phyloP scores from a whole-genome alignment of 1,140 invertebrate species.

The Papilio polyxenes region DNA sequence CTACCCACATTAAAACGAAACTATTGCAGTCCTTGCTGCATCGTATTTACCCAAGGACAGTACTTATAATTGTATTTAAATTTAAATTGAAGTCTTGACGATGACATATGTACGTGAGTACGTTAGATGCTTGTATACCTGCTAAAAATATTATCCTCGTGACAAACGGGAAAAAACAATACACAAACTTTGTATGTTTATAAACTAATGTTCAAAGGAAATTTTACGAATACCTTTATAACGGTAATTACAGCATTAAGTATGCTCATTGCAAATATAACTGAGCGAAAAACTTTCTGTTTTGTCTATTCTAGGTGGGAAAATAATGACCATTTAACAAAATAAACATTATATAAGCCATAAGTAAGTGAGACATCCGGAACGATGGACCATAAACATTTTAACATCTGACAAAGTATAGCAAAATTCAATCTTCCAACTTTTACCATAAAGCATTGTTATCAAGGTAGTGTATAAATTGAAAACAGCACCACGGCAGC shows the following conservation, averaged over 20 bases:
- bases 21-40: no score
- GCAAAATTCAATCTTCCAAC: no score
- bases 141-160: background rate
- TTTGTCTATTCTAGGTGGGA: background rate
- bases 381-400: constrained; percentile 47
- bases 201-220: background rate
- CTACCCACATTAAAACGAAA: no score
- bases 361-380: constrained; percentile 46
- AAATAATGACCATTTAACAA: constrained; percentile 12
- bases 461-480: no score
- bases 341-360: constrained; percentile 29
- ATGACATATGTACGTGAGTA: no score
- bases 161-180: background rate
- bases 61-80: no score
- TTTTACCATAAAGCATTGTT: no score
- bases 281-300: background rate
- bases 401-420: constrained; percentile 33
- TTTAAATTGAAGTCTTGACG: no score
- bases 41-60: no score
- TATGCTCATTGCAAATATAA: background rate
- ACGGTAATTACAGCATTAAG: background rate
- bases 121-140: background rate
- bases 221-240: background rate
- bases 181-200: background rate
- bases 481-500: no score